Conservation (phyloP, 2,113 vertebrate genomes). For the Lophochroa leadbeateri region DNA sequence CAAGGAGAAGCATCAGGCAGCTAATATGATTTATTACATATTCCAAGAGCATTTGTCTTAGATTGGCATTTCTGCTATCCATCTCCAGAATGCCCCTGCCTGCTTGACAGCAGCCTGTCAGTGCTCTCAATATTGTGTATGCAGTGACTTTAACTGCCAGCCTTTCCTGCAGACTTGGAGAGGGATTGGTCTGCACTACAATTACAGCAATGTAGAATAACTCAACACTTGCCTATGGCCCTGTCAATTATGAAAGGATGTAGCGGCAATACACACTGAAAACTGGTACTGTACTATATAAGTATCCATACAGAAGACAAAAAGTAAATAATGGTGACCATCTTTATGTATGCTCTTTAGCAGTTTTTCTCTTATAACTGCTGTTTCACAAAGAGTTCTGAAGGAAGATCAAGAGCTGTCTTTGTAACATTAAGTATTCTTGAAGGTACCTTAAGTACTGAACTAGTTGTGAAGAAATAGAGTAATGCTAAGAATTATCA, state of each 20-base stretch:
- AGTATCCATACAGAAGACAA: not conserved
- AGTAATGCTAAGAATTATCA: not conserved
- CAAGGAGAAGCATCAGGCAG: conserved; percentile 25
- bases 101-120: conserved; percentile 62
- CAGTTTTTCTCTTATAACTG: not conserved
- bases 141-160: conserved; percentile 41
- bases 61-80: conserved; percentile 32
- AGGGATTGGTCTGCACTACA: not conserved
- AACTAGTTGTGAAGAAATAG: conserved; percentile 2
- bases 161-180: not conserved
- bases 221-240: not conserved
- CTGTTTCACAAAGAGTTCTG: not conserved
- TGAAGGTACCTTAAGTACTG: not conserved
- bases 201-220: not conserved
- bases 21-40: conserved; percentile 60
- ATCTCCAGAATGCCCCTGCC: conserved; percentile 14
- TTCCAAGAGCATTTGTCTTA: conserved; percentile 43
- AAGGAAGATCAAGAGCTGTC: not conserved
- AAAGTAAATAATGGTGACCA: not conserved
- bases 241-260: not conserved
- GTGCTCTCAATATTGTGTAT: not conserved
- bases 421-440: conserved; percentile 1
- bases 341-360: not conserved
- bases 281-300: not conserved
- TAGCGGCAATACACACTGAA: not conserved